Evolutionary conservation across 2,888 invertebrate species (phyloP).

Genomic region (Glaucopsyche alexis): DNA sequence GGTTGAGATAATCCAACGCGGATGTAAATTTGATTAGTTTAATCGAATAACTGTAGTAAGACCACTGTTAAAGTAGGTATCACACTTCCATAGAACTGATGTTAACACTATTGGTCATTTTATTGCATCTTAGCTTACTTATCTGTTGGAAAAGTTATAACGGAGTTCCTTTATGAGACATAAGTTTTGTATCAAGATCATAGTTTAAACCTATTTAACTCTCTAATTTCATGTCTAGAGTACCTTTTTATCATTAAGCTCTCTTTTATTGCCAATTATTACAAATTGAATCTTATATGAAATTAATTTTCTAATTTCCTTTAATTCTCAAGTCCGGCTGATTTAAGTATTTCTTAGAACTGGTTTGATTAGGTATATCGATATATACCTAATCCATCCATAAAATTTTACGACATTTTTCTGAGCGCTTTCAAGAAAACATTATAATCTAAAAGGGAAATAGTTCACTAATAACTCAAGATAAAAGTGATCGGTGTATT

Average conservation of each 20-base stretch:
- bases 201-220: too few species aligned
- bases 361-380: too few species aligned
- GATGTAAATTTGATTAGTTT: constrained; percentile 44
- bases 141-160: constrained; percentile 20
- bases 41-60: constrained; percentile 43
- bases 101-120: constrained; percentile 39
- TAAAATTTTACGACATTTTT: neutral
- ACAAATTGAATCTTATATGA: neutral
- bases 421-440: neutral
- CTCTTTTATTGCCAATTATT: neutral
- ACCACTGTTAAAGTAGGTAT: constrained; percentile 33
- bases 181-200: too few species aligned
- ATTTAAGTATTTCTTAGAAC: neutral
- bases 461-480: constrained; percentile 22
- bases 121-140: constrained; percentile 33
- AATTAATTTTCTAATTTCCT: neutral
- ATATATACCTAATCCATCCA: neutral
- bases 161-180: neutral
- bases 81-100: constrained; percentile 36
- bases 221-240: too few species aligned
- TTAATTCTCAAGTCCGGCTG: neutral
- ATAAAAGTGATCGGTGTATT: constrained; percentile 21
- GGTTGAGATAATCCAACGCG: constrained; percentile 40
- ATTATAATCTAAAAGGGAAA: constrained; percentile 16
- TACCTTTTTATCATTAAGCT: too few species aligned